Evolutionary conservation across 2,888 invertebrate species (phyloP).

Genomic region (Coelogynopora nodosa): DNA sequence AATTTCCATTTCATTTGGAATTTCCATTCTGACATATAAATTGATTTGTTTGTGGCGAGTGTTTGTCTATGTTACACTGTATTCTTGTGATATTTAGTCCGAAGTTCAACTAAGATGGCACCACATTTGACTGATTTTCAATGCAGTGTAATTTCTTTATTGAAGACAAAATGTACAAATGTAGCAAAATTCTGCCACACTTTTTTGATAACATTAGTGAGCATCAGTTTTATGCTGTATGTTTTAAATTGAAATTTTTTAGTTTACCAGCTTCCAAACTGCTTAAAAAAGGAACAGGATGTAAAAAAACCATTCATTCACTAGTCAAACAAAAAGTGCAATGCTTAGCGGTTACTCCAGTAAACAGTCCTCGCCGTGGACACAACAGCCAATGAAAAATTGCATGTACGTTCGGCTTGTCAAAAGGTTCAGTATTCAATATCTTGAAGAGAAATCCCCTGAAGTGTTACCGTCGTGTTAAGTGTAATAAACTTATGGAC

Average conservation of each 20-base stretch:
- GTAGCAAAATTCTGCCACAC: slow-evolving; percentile 34
- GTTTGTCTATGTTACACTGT: slow-evolving; percentile 25
- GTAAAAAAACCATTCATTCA: slow-evolving; percentile 33
- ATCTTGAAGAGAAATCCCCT: slow-evolving; percentile 37
- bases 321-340: slow-evolving; percentile 40
- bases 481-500: slow-evolving; percentile 39
- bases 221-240: slow-evolving; percentile 40
- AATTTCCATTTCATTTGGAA: not conserved
- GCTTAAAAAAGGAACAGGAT: slow-evolving; percentile 40
- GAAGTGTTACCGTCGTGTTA: slow-evolving; percentile 36
- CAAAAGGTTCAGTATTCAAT: slow-evolving; percentile 39
- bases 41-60: slow-evolving; percentile 20
- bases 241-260: slow-evolving; percentile 39
- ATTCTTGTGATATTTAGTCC: slow-evolving; percentile 3
- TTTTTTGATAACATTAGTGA: slow-evolving; percentile 37
- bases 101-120: slow-evolving; percentile 27
- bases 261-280: slow-evolving; percentile 32
- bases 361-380: slow-evolving; percentile 34
- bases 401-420: slow-evolving; percentile 24
- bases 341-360: slow-evolving; percentile 36
- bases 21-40: not conserved
- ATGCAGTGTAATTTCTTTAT: slow-evolving; percentile 37
- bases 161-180: slow-evolving; percentile 34
- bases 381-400: slow-evolving; percentile 41
- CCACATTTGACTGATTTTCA: slow-evolving; percentile 42